Percentiles rank a stretch among this genome's conserved stretches.
Conservation (phyloP, 2,888 invertebrate species). For the Eristalinus sepulchralis region DNA sequence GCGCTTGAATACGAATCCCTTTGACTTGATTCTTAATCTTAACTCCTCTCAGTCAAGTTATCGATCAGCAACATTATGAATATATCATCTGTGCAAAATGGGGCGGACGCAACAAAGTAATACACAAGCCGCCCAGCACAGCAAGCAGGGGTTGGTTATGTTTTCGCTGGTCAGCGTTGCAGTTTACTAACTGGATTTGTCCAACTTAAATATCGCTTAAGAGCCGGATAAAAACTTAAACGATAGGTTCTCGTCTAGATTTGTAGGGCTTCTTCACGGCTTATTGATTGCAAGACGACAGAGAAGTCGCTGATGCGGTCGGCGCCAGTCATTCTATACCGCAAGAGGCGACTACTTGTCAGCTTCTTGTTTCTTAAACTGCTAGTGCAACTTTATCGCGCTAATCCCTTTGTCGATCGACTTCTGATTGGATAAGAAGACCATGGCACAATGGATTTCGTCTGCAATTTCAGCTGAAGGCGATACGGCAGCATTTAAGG, state of each 20-base stretch:
- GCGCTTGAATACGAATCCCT: conserved; percentile 27
- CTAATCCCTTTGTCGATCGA: conserved; percentile 58
- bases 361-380: conserved; percentile 30
- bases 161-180: conserved; percentile 6
- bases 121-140: background rate
- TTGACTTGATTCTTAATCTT: conserved; percentile 59
- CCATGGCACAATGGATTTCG: background rate
- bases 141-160: background rate
- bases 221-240: conserved; percentile 53
- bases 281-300: conserved; percentile 37
- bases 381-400: conserved; percentile 36
- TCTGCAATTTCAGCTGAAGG: background rate
- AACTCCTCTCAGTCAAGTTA: conserved; percentile 38
- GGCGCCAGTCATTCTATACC: conserved; percentile 17
- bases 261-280: conserved; percentile 52
- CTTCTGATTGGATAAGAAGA: conserved; percentile 51
- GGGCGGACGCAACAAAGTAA: background rate
- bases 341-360: background rate
- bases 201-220: conserved; percentile 54
- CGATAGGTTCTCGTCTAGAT: conserved; percentile 11
- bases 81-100: conserved; percentile 14
- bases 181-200: conserved; percentile 55
- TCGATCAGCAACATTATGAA: conserved; percentile 60
- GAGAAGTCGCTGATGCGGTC: background rate
- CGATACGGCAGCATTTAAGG: background rate